Evolutionary conservation across 2,888 invertebrate genomes (phyloP), one percentile per base, ranked within the genome.

Genomic region (Macrophya annulata): DNA sequence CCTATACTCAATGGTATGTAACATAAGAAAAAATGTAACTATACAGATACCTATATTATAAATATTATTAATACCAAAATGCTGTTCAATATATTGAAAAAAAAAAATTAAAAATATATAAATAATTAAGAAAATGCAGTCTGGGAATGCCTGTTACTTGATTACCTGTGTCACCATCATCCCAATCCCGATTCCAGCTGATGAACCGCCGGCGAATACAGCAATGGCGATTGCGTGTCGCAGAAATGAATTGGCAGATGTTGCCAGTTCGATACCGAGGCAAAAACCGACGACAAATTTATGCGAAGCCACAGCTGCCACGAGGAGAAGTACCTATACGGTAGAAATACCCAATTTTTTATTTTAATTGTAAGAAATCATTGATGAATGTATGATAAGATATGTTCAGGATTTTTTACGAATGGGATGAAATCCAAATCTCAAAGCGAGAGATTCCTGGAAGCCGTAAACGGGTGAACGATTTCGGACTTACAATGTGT

Each of bases 281-380:
- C 97, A 97, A 93, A 98, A 97, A 0, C 96, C 96, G 84, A 98
- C 97, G 21, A 97, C 97, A 88, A 96, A 95, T 93, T 98, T 98
- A 94, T 98, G 97, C 4, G 96, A 96, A 0, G 96, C 95, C 1
- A 98, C 96, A 9, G 96, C 97, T 21, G 94, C 96, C 12, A 96
- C 94, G 8, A 96, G 94, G 25, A 96, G 94, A 0, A 96, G 93
- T 0, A 97, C 96, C 96, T 96, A 92, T 96, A 92, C 8, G 94
- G 93, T 55, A 21, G 9, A 84, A 48, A 55, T 84, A 45, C 9
- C 12, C 84, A 2, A 2, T 40, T 5, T 12, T 51, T 21, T 8
- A 17, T 51, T 21, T 48, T 8, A 51, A 48, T 37, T 15, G 48
- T 48, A 45, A 37, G 45, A 17, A 1, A 40, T 17, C 40, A 48